Percentiles rank a stretch among this genome's conserved stretches.
Evolutionary conservation across 2,797 vertebrate genomes (phyloP).

Genomic region (Schizopygopsis pylzovi): DNA sequence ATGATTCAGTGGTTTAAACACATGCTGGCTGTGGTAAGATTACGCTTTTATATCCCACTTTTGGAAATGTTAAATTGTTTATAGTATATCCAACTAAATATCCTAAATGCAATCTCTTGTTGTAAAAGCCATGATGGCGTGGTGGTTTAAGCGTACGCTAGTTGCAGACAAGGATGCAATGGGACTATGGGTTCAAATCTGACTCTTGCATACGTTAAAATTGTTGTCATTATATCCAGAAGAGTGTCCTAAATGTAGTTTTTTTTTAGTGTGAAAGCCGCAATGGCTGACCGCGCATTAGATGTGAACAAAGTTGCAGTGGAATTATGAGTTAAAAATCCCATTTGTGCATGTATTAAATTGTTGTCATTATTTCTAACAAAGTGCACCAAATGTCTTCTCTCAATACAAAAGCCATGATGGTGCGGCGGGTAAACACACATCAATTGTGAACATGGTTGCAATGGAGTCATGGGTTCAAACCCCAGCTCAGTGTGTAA

Average conservation of each 20-base stretch:
- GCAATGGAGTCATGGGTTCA: neutral
- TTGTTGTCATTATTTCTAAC: too few species aligned
- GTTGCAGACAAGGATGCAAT: too few species aligned
- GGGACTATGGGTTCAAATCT: neutral
- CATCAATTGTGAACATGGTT: accelerated
- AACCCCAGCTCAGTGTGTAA: neutral
- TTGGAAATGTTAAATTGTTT: neutral
- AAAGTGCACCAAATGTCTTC: too few species aligned
- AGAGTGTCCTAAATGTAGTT: too few species aligned
- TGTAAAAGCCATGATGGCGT: neutral
- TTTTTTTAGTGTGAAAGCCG: too few species aligned
- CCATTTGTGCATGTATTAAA: too few species aligned
- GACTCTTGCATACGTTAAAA: neutral
- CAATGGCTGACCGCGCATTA: too few species aligned
- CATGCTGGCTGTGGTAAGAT: neutral
- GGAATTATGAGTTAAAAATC: too few species aligned
- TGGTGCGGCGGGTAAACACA: too few species aligned
- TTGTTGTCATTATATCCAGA: neutral
- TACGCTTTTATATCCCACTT: neutral
- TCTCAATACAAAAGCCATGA: accelerated
- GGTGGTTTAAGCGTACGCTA: neutral
- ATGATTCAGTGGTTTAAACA: neutral
- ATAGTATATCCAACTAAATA: neutral
- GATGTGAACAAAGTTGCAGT: too few species aligned
- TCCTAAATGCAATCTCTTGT: neutral